Base-by-base conservation (phyloP, 2,113 vertebrate genomes). In the Ciconia boyciana region DNA sequence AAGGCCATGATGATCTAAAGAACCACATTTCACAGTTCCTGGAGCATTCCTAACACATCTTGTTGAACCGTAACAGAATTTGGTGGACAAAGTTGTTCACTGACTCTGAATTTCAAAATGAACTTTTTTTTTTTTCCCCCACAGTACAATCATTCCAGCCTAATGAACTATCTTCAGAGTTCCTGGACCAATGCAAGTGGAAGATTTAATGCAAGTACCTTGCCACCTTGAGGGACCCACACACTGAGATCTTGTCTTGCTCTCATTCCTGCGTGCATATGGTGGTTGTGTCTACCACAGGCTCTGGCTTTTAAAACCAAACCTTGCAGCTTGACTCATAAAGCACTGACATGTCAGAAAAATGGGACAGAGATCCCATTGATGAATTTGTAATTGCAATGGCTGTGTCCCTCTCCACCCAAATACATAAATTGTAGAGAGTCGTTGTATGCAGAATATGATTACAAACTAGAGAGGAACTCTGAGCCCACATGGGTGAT, bases 341-440 rank as follows among this genome's bases (percentile, higher is more conserved):
- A 65, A 68, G 44, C 60, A 21, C 15, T 60, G 32, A 9, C 9
- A 34, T 9, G 6, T 2, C 70, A 76, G 89, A 17, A 61, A 83
- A 20, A 21, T 7, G 31, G 39, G 46, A 31, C 28, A 46, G 48
- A 14, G 46, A 48, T n/a, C 74, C 11, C 51, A 26, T 0, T 21
- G 64, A 16, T 6, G 25, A 32, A 48, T 25, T 31, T 81, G 86
- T 34, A 58, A 11, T 14, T 54, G 13, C 41, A 29, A 2, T 3
- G 15, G 32, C n/a, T 69, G 46, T 29, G 24, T 31, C 41, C 18
- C 19, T 85, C 49, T 28, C 24, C 39, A 82, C 57, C 55, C 41
- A 48, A 10, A 34, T 1, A 41, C 0, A 2, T 1, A 2, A 31
- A 15, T 2, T 29, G 24, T 34, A 54, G 48, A 28, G 34, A 25